These are phyloP conservation scores for Cephus spinipes DNA, from an alignment of 2,888 invertebrate species.

Conservation along the genomic window DNA sequence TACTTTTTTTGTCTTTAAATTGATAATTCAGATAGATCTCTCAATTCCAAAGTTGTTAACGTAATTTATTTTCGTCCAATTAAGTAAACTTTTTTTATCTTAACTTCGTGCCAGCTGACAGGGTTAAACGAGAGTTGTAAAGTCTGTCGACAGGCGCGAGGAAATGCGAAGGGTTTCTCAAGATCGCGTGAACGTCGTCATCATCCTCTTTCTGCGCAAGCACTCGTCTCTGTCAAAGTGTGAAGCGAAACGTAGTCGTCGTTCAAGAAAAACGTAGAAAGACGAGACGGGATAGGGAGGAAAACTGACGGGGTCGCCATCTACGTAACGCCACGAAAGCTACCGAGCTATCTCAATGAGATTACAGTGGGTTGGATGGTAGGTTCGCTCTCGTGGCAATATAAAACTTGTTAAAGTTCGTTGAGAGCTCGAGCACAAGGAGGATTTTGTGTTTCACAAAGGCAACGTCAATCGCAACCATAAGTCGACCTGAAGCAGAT, in stretches of 20 bases:
- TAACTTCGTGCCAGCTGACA: background rate
- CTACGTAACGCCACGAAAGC: background rate
- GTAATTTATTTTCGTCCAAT: background rate
- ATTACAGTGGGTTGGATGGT: background rate
- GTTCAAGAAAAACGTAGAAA: background rate
- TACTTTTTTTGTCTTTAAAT: background rate
- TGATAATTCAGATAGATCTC: background rate
- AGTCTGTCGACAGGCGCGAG: background rate
- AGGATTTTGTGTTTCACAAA: background rate
- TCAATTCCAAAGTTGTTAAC: background rate
- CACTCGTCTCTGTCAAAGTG: background rate
- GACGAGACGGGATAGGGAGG: background rate
- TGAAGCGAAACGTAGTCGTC: background rate
- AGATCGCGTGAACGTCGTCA: background rate
- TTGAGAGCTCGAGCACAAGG: background rate
- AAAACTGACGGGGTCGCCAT: background rate
- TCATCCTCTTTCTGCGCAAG: background rate
- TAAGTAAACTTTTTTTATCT: background rate
- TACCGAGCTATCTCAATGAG: background rate
- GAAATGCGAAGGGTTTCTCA: background rate
- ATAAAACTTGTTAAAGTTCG: background rate
- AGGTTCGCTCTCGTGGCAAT: background rate
- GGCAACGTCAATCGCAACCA: background rate
- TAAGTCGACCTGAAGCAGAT: background rate
- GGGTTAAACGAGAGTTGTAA: background rate